Evolutionary conservation across 1,140 invertebrate species (phyloP).

Genomic region (Physella acuta): DNA sequence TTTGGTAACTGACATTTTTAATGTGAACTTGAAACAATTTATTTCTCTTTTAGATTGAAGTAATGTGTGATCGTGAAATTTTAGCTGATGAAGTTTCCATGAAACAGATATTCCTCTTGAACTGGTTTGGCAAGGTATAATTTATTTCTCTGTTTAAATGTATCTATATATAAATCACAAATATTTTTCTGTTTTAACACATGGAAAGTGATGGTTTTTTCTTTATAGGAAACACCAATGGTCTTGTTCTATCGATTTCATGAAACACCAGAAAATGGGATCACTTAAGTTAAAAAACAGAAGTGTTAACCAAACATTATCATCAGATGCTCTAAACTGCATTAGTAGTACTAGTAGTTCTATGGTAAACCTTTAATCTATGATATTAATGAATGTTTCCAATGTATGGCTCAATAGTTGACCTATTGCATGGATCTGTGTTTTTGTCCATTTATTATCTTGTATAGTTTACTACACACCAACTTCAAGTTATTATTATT

Average conservation of each 20-base stretch:
- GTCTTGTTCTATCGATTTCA: slow-evolving; percentile 41
- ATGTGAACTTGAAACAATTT: neutral
- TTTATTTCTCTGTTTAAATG: neutral
- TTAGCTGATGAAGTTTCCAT: slow-evolving; percentile 42
- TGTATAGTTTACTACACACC: too few relatives aligned
- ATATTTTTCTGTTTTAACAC: too few relatives aligned
- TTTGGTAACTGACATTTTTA: neutral
- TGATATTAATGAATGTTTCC: too few relatives aligned
- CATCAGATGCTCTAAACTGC: too few relatives aligned
- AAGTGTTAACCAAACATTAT: too few relatives aligned
- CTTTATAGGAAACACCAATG: slow-evolving; percentile 46
- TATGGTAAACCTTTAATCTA: too few relatives aligned
- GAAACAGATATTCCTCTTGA: slow-evolving; percentile 47
- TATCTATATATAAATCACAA: too few relatives aligned
- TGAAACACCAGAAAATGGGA: slow-evolving; percentile 29
- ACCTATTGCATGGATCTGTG: too few relatives aligned
- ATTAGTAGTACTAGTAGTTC: too few relatives aligned
- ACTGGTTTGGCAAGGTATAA: slow-evolving; percentile 44
- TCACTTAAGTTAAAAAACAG: slow-evolving; percentile 21
- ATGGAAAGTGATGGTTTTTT: neutral
- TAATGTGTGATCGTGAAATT: slow-evolving; percentile 42
- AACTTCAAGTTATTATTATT: too few relatives aligned
- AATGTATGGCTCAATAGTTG: too few relatives aligned
- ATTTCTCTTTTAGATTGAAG: slow-evolving; percentile 32
- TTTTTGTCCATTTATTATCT: too few relatives aligned